Percentiles rank a stretch among this genome's conserved stretches.
Evolutionary conservation across 2,888 invertebrate species (phyloP).

Genomic region (Tipula unca): DNA sequence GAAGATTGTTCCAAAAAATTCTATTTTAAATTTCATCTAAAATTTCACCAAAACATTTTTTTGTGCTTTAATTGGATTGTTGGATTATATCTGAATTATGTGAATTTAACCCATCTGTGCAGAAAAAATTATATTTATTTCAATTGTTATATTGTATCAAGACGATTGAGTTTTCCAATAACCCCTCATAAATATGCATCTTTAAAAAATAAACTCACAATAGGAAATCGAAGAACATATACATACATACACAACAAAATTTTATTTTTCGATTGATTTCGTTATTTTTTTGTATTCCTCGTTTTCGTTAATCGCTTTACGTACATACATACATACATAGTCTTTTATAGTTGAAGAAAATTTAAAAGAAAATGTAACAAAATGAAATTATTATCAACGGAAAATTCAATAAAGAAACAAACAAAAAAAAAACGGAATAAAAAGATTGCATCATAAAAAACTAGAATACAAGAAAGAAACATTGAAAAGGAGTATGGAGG

Average conservation of each 20-base stretch:
- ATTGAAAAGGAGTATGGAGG: not conserved
- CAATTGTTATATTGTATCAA: not conserved
- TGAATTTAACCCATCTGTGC: too few species aligned
- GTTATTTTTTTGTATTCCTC: not conserved
- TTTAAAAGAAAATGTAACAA: not conserved
- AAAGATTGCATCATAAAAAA: not conserved
- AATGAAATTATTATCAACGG: not conserved
- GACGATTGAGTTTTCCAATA: not conserved
- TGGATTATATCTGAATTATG: too few species aligned
- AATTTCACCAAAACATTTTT: too few species aligned
- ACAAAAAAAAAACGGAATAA: not conserved
- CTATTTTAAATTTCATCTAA: too few species aligned
- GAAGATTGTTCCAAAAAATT: too few species aligned
- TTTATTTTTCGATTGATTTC: not conserved
- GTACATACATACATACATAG: too few species aligned
- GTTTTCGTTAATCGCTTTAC: too few species aligned
- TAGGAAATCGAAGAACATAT: not conserved
- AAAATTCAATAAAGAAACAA: not conserved
- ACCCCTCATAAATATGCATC: not conserved
- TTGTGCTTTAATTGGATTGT: too few species aligned
- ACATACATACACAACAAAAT: not conserved
- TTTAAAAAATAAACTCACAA: not conserved
- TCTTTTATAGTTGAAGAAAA: not conserved
- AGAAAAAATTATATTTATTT: too few species aligned
- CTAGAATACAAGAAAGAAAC: not conserved